Conservation (phyloP, 2,113 vertebrate species). For the Panurus biarmicus region DNA sequence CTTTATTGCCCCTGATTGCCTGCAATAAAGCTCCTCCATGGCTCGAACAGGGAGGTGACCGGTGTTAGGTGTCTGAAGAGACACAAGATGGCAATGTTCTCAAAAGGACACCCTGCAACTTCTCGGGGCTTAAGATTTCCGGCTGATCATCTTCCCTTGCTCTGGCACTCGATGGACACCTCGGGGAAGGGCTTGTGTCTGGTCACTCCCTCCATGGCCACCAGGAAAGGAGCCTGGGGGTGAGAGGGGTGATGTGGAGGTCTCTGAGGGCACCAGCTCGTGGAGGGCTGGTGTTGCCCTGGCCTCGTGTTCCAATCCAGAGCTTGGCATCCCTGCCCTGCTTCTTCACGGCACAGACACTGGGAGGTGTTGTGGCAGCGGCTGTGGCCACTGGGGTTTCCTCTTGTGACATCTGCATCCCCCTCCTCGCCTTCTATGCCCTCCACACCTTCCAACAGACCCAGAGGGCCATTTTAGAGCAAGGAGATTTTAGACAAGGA, state of each 20-base stretch:
- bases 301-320: accelerated
- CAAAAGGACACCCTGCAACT: background rate
- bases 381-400: background rate
- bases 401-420: background rate
- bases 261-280: background rate
- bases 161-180: background rate
- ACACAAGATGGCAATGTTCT: slow-evolving; percentile 52
- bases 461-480: background rate
- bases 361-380: background rate
- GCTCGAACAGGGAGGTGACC: background rate
- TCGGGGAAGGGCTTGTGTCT: background rate
- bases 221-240: background rate
- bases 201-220: accelerated
- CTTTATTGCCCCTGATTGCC: slow-evolving; percentile 35
- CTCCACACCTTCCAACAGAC: background rate
- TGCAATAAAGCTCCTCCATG: background rate
- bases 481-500: background rate
- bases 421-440: background rate
- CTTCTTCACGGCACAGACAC: accelerated
- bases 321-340: background rate
- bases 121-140: accelerated
- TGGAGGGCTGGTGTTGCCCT: background rate
- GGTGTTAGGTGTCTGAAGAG: background rate
- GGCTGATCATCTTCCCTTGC: background rate
- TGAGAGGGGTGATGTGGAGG: background rate